Conservation (phyloP, 2,113 vertebrate genomes). For the Callorhinus ursinus region DNA sequence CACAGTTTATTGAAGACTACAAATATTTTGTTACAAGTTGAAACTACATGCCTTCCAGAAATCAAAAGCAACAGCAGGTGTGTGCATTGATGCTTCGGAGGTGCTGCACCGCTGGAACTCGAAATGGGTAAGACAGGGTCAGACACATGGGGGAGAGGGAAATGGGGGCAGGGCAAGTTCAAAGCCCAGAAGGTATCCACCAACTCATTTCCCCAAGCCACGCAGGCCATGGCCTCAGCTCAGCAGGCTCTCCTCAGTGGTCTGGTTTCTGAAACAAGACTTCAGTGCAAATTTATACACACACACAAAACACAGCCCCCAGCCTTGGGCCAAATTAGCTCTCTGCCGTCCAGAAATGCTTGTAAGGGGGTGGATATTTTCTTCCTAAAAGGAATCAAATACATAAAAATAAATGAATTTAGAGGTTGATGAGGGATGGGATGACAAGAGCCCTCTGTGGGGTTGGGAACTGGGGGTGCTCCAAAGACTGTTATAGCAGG, state of each 20-base stretch:
- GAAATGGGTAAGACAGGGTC: conserved; percentile 79
- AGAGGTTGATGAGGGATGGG: conserved; percentile 77
- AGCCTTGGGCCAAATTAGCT: conserved; percentile 83
- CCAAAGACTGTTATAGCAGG: conserved; percentile 36
- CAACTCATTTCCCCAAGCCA: conserved; percentile 82
- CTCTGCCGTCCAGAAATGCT: conserved; percentile 85
- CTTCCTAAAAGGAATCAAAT: conserved; percentile 85
- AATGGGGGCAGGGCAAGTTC: conserved; percentile 57
- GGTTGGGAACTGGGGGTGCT: conserved; percentile 69
- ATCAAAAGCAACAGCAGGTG: conserved; percentile 83
- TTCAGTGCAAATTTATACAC: conserved; percentile 84
- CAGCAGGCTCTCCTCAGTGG: conserved; percentile 82
- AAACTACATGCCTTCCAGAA: conserved; percentile 84
- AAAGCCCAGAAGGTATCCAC: conserved; percentile 83
- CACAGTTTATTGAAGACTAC: conserved; percentile 85
- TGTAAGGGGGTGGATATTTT: conserved; percentile 85
- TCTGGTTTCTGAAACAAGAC: conserved; percentile 84
- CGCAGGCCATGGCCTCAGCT: conserved; percentile 79
- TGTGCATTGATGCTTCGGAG: conserved; percentile 81
- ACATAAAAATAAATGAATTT: conserved; percentile 84
- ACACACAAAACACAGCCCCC: conserved; percentile 83
- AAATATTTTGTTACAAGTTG: conserved; percentile 84
- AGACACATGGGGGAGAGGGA: conserved; percentile 88
- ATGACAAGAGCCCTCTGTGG: conserved; percentile 78
- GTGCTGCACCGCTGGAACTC: conserved; percentile 77